Base-by-base conservation (phyloP, 2,797 vertebrate genomes). In the Notamacropus eugenii region DNA sequence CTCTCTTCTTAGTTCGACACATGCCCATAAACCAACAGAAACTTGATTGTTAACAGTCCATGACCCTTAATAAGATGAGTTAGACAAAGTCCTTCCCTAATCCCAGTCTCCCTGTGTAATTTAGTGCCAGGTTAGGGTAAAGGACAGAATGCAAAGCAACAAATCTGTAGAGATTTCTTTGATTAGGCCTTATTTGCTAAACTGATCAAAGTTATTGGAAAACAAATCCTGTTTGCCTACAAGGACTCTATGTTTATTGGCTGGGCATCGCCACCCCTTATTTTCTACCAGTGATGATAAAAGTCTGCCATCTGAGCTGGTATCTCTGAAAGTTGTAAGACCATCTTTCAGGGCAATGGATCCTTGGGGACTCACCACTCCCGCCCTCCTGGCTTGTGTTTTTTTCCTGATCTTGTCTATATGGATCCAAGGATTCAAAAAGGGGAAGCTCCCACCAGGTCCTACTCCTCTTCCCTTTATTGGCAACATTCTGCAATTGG, bases 361-460 rank as follows among this genome's bases (percentile, higher is more conserved):
- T n/a, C 34, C 34, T 16, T 67, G 34, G 34, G 13, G 62, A 16
- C 34, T 67, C 34, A 67, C 14, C 34, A 67, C 62, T 1, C n/a
- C 62, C 19, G 12, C 29, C 29, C 62, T n/a, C 62, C 62, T 54
- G 46, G 87, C 50, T 54, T 52, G 6, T 54, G 46, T 90, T 27
- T 34, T 59, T 34, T 92, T 40, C n/a, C 50, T 92, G 46, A 12
- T 94, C 67, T n/a, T 92, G 50, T 34, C 10, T 4, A 4, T 55
- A 28, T 57, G 54, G 67, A 62, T 19, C 31, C 55, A 57, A 12
- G 56, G 16, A 4, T 6, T 52, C 16, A 24, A 55, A 8, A 58
- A 28, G 10, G 16, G 31, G 31, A 94, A 92, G 46, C 94, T 94
- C 22, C 94, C 91, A 40, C 91, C 94, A 27, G 91, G 94, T 62